Evolutionary conservation across 2,113 vertebrate species (phyloP).

Genomic region (Embiotoca jacksoni): DNA sequence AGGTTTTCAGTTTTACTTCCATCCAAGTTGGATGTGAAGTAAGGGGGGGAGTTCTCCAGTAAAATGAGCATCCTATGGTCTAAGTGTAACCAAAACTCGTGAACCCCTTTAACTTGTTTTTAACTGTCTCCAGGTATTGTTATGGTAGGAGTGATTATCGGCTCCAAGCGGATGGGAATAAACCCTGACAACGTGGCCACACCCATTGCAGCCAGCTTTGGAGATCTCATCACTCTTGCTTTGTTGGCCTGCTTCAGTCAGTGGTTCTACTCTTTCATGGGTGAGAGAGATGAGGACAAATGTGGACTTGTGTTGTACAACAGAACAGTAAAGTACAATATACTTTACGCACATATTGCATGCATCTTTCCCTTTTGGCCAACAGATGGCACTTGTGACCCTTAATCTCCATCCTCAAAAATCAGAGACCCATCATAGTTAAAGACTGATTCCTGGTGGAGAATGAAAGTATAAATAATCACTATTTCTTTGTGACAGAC

Average conservation of each 20-base stretch:
- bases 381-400: not conserved
- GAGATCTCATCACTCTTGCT: slow-evolving; percentile 93
- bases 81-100: too few relatives aligned
- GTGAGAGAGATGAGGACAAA: slow-evolving; percentile 74
- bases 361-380: slow-evolving; percentile 8
- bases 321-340: too few relatives aligned
- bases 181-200: slow-evolving; percentile 98
- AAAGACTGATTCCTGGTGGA: not conserved
- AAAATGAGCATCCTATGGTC: not conserved
- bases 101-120: not conserved
- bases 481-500: slow-evolving; percentile 77
- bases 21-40: not conserved
- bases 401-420: not conserved
- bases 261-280: slow-evolving; percentile 87
- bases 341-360: too few relatives aligned
- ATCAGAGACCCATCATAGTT: not conserved
- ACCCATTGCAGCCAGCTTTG: slow-evolving; percentile 95
- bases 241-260: slow-evolving; percentile 90
- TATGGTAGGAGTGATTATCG: slow-evolving; percentile 92
- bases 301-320: too few relatives aligned
- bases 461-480: not conserved
- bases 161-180: slow-evolving; percentile 89
- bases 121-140: slow-evolving; percentile 85
- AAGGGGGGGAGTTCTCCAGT: not conserved
- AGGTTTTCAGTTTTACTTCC: too few relatives aligned